These are phyloP conservation scores for Hecatera dysodea DNA, from an alignment of 2,888 invertebrate genomes.

Conservation along the genomic window DNA sequence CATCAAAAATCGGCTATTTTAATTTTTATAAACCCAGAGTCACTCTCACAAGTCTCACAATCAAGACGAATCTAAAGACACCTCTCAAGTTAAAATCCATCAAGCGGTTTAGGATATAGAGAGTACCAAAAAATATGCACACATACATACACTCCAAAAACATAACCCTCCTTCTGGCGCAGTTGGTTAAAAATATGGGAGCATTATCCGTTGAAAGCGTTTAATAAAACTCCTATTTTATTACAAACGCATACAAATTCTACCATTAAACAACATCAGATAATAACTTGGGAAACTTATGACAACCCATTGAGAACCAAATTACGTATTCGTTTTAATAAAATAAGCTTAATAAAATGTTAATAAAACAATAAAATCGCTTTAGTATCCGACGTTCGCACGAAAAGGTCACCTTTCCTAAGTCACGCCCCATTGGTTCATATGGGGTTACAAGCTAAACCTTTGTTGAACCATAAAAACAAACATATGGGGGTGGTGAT, in stretches of 20 bases:
- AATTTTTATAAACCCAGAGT: too few species aligned
- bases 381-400: constrained; percentile 28
- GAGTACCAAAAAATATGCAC: too few species aligned
- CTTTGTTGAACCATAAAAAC: constrained; percentile 44
- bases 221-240: constrained; percentile 8
- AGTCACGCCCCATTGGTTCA: constrained; percentile 52
- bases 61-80: too few species aligned
- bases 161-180: too few species aligned
- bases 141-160: too few species aligned
- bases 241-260: not conserved
- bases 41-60: too few species aligned
- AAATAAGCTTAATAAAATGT: constrained; percentile 53
- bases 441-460: constrained; percentile 49
- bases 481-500: constrained; percentile 39
- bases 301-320: constrained; percentile 20
- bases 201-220: not conserved
- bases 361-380: constrained; percentile 47
- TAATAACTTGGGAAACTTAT: constrained; percentile 27
- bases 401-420: constrained; percentile 56
- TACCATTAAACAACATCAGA: constrained; percentile 6
- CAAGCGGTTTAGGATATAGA: too few species aligned
- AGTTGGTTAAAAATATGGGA: not conserved
- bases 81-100: too few species aligned
- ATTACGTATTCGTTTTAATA: constrained; percentile 40
- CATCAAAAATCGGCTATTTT: too few species aligned